Conservation (phyloP, 1,140 invertebrate species). For the Lepidurus apus region DNA sequence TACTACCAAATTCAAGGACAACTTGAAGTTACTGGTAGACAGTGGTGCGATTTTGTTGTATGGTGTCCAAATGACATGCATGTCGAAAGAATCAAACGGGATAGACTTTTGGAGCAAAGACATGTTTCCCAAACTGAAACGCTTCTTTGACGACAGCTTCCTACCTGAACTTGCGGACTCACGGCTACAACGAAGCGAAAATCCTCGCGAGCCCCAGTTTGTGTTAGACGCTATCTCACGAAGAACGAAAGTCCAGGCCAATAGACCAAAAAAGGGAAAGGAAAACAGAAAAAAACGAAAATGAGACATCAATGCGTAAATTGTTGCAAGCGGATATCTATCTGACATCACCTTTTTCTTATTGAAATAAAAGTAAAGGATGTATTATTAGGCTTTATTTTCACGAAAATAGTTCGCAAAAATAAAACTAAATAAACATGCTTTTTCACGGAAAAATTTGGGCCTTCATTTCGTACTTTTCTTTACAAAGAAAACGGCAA, state of each 20-base stretch:
- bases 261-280: neutral
- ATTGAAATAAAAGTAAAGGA: neutral
- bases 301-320: too few relatives aligned
- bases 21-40: neutral
- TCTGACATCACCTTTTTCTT: too few relatives aligned
- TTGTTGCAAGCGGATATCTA: too few relatives aligned
- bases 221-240: neutral
- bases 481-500: neutral
- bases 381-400: neutral
- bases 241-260: neutral
- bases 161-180: constrained; percentile 41
- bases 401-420: neutral
- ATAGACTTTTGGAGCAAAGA: constrained; percentile 38
- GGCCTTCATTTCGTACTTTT: neutral
- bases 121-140: constrained; percentile 36
- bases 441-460: neutral
- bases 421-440: neutral
- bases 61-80: constrained; percentile 35
- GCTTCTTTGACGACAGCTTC: constrained; percentile 33
- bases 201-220: neutral
- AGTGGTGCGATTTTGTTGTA: constrained; percentile 34
- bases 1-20: constrained; percentile 34
- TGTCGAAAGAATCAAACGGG: constrained; percentile 33
- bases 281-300: too few relatives aligned
- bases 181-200: neutral